Evolutionary conservation across 2,888 invertebrate genomes (phyloP).

Genomic region (Nezara viridula): DNA sequence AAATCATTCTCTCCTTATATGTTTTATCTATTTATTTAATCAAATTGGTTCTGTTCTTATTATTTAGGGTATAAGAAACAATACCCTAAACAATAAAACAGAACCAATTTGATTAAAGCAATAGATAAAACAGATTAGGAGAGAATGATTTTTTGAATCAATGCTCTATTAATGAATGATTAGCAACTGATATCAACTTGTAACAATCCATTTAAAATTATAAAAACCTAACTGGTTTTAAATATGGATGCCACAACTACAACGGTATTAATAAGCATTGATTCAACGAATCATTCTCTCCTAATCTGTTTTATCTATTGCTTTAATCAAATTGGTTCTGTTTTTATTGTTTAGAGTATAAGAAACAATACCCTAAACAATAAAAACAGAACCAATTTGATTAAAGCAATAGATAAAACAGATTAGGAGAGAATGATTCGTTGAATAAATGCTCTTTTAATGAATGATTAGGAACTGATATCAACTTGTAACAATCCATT

Average conservation of each 20-base stretch:
- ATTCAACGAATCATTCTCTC: too few species aligned
- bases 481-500: neutral
- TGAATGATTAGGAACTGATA: neutral
- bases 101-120: neutral
- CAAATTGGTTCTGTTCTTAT: too few species aligned
- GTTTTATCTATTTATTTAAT: too few species aligned
- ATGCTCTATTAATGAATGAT: neutral
- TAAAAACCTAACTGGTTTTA: neutral
- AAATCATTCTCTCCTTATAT: too few species aligned
- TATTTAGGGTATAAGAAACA: too few species aligned
- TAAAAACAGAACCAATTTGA: neutral
- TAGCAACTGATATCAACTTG: neutral
- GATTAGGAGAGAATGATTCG: neutral
- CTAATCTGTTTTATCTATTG: too few species aligned
- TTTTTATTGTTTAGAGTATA: too few species aligned
- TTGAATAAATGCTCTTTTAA: neutral
- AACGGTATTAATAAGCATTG: too few species aligned
- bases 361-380: too few species aligned
- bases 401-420: neutral
- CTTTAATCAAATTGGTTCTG: too few species aligned
- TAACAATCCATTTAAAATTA: neutral
- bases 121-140: neutral
- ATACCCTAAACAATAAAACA: neutral
- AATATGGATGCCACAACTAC: conserved; percentile 13
- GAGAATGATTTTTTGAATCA: neutral